Base-by-base conservation (phyloP, 2,888 invertebrate genomes). In the Sarcophaga variegata region DNA sequence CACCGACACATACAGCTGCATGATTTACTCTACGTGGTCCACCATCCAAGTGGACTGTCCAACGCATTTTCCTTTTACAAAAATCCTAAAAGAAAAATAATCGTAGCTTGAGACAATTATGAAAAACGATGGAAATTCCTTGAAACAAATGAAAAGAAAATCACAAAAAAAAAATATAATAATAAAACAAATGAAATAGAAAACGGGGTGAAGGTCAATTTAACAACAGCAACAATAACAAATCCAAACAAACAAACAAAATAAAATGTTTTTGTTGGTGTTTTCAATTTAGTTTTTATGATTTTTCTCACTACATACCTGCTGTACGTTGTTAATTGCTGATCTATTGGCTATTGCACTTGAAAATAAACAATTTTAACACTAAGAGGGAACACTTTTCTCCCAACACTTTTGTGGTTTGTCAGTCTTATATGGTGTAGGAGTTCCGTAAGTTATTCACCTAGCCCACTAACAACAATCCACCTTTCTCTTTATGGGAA, bases 21-120 rank as follows among this genome's bases (percentile, higher is more conserved):
- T 98, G 98, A 93, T 98, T 98, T 17, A 98, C 98, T 86, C 98
- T 95, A 90, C 96, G 95, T 20, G 98, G 98, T n/a, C 98, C 98
- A 49, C 98, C 98, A 92, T 97, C 97, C 87, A 98, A 94, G 91
- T 96, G 96, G 54, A 96, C 95, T 76, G 97, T 97, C 98, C 98
- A 98, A 93, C 94, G 95, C 97, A 97, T 97, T 66, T 78, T 74
- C n/a, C 14, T 78, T 14, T 45, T 45, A 67, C 22, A 64, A 67
- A 20, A 45, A 37, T 37, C 37, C 37, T 59, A 72, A 80, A 70
- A 82, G 22, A n/a, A 22, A 12, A 12, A 70, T 27, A 60, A 45
- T 27, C 11, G 22, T 69, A 37, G 8, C 37, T 37, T 8, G 37
- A 37, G 37, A 37, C 8, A 37, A 37, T 45, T 49, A 45, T 20